Evolutionary conservation across 2,888 invertebrate genomes (phyloP), one percentile per base, ranked within the genome.

Genomic region (Meghimatium bilineatum): DNA sequence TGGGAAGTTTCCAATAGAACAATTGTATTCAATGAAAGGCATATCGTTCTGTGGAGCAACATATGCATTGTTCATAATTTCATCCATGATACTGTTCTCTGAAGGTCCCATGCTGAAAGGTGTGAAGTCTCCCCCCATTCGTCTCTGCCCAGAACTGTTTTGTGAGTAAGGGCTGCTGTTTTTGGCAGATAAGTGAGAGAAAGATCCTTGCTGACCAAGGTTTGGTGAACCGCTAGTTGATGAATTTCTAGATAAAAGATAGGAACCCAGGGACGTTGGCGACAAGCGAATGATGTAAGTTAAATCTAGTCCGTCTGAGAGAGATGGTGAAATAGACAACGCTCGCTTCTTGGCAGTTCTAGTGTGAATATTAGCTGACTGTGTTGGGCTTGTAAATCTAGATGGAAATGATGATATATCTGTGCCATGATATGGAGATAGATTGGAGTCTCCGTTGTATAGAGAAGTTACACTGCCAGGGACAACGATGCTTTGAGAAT

Each of bases 211-310:
- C 44, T 89, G 90, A 14, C 86, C 85, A 1, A 89, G 89, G 80
- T 90, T 90, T 10, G 91, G 91, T 26, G 92, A 91, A 5, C 89
- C 90, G 79, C 90, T 91, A 38, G 91, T 88, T 26, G 92, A 89
- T 8, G 92, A 90, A 67, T 91, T 90, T 69, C 89, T 86, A 0
- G 91, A 91, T 32, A 91, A 89, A 82, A 89, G 90, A 72, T 91
- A 89, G 82, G 89, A 89, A 14, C 90, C 89, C 80, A 94, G 90
- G 29, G 94, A 94, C 3, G 94, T 94, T 32, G 94, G 94, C 1
- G 94, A 94, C 71, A 92, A 91, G 49, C 94, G 89, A 80, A 94
- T 94, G 69, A 94, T 89, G 56, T 91, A 90, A 82, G 93, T 92
- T 78, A 94, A 89, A 86, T 94, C 94, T 52, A 93, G 84, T 32